phyloP scores from a whole-genome alignment of 2,113 vertebrate genomes.

The Stigmatopora argus region DNA sequence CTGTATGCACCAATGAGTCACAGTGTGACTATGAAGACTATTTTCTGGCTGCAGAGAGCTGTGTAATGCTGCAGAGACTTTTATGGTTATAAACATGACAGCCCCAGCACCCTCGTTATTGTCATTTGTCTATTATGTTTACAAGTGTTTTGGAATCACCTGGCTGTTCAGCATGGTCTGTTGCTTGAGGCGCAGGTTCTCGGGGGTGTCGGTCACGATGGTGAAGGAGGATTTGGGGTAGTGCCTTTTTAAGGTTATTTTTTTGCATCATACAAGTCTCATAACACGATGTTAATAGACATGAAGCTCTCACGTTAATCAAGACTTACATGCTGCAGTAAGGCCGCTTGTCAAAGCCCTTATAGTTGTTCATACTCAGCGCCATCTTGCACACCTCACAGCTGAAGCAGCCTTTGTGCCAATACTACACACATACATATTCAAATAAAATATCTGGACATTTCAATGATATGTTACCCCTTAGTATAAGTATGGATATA shows the following conservation, averaged over 20 bases:
- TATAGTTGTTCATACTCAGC: constrained; percentile 98
- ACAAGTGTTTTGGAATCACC: constrained; percentile 62
- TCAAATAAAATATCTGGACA: neutral
- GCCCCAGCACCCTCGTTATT: neutral
- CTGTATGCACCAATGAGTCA: constrained; percentile 39
- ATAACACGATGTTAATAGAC: neutral
- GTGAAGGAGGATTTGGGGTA: constrained; percentile 96
- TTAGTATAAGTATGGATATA: neutral
- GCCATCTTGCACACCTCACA: constrained; percentile 98
- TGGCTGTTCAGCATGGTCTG: constrained; percentile 94
- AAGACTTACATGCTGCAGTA: constrained; percentile 94
- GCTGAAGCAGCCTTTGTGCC: constrained; percentile 98
- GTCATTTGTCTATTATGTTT: neutral
- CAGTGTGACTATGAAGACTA: constrained; percentile 57
- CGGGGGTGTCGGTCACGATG: constrained; percentile 91
- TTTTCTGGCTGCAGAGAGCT: constrained; percentile 29
- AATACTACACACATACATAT: constrained; percentile 74
- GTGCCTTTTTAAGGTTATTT: constrained; percentile 64
- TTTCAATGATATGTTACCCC: neutral
- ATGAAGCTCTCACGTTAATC: neutral
- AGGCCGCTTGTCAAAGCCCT: constrained; percentile 97
- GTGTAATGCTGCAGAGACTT: constrained; percentile 50
- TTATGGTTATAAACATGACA: constrained; percentile 60
- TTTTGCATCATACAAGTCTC: neutral
- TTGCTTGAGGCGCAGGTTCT: constrained; percentile 93